Conservation (phyloP, 2,888 invertebrate genomes). For the Poecilobothrus nobilitatus region DNA sequence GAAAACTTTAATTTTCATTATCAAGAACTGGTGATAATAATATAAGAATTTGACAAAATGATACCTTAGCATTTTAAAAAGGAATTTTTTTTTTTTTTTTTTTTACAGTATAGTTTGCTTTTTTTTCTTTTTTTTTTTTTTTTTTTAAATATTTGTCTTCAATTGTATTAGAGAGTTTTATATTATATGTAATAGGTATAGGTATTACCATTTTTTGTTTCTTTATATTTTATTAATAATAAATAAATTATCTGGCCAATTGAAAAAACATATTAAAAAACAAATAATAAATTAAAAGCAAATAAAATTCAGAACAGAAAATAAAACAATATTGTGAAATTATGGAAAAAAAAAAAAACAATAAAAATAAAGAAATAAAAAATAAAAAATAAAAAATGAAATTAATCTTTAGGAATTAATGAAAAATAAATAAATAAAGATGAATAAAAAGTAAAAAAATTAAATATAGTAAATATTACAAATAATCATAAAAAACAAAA, state of each 20-base stretch:
- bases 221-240: not conserved
- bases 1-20: too few relatives aligned
- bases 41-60: too few relatives aligned
- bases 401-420: slow-evolving; percentile 21
- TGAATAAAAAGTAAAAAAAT: slow-evolving; percentile 14
- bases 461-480: slow-evolving; percentile 15
- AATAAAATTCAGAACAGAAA: not conserved
- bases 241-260: not conserved
- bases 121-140: too few relatives aligned
- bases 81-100: too few relatives aligned
- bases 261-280: not conserved
- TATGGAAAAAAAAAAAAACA: too few relatives aligned
- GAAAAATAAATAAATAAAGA: slow-evolving; percentile 18
- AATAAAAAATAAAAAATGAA: slow-evolving; percentile 23
- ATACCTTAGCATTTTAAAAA: too few relatives aligned
- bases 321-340: slow-evolving; percentile 27
- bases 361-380: too few relatives aligned
- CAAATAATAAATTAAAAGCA: not conserved
- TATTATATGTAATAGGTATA: not conserved
- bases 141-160: too few relatives aligned
- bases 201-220: not conserved
- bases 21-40: too few relatives aligned
- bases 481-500: not conserved
- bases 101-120: too few relatives aligned
- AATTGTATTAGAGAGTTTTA: too few relatives aligned